Evolutionary conservation across 1,140 invertebrate genomes (phyloP), one percentile per base, ranked within the genome.

Genomic region (Penaeus japonicus): DNA sequence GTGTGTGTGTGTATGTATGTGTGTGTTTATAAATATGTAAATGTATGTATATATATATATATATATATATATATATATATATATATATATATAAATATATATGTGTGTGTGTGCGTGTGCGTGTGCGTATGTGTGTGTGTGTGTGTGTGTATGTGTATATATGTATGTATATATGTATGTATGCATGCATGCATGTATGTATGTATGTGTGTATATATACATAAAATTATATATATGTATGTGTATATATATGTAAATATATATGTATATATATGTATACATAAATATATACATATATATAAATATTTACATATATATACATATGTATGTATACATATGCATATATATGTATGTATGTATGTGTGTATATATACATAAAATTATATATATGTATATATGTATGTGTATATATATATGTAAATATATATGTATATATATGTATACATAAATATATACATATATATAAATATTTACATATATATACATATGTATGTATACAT

Each of bases 11-110:
- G 30, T 73, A 73, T 30, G 27, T n/a, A 73, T 73, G 12, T 73
- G 10, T 73, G 27, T 73, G 22, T 73, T 7, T 30, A 32, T 73
- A 24, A 27, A 32, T 73, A 24, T 73, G 12, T 73, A 10, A 27
- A 18, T 73, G 20, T 73, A 27, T 73, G 20, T 73, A n/a, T 73
- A 27, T 73, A n/a, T 73, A 27, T 73, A n/a, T 73, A 27, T 73
- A 27, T 73, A 27, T 73, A 70, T 70, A 70, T 70, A 70, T 70
- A 70, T 20, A 70, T 70, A 70, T 70, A 70, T 70, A 70, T 70
- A 70, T n/a, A 70, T 70, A 70, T 70, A n/a, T n/a, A 20, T 70
- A n/a, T n/a, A 70, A 22, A 27, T 73, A 27, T 24, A 5, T 73
- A 5, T 73, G 7, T 73, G 7, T 73, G 7, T 73, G 7, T 73